Percentiles rank a stretch among this genome's conserved stretches.
Conservation (phyloP, 2,113 vertebrate genomes). For the Irena cyanogastra region DNA sequence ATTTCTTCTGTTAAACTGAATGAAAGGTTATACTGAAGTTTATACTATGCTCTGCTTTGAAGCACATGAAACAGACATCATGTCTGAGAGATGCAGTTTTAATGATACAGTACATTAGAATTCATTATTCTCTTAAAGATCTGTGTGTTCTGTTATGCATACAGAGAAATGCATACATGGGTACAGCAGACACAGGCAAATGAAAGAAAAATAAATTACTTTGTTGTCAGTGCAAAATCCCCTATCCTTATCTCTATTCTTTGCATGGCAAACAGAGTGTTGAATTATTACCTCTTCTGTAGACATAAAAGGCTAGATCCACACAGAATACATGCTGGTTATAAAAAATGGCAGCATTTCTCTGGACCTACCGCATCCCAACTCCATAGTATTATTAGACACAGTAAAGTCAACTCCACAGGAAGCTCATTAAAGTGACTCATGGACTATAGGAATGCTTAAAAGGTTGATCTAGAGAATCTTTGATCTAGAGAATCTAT, state of each 20-base stretch:
- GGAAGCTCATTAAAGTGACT: neutral
- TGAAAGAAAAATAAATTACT: neutral
- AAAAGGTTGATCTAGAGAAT: neutral
- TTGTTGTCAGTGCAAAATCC: neutral
- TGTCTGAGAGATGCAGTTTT: neutral
- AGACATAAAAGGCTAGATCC: neutral
- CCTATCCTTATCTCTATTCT: neutral
- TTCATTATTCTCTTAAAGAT: slow-evolving; percentile 13
- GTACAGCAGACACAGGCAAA: neutral
- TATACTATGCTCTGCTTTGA: neutral
- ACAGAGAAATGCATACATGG: neutral
- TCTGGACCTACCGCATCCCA: neutral
- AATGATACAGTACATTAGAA: neutral
- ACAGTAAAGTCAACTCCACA: neutral
- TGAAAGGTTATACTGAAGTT: neutral
- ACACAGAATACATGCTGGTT: neutral
- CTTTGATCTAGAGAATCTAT: neutral
- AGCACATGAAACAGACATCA: neutral
- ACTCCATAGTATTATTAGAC: neutral
- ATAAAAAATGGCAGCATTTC: neutral
- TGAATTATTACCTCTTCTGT: neutral
- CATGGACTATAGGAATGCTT: neutral
- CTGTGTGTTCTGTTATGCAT: neutral
- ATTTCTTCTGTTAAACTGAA: neutral
- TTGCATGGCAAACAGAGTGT: neutral